Base-by-base conservation (phyloP, 2,888 invertebrate genomes). In the Tethea ocularis region DNA sequence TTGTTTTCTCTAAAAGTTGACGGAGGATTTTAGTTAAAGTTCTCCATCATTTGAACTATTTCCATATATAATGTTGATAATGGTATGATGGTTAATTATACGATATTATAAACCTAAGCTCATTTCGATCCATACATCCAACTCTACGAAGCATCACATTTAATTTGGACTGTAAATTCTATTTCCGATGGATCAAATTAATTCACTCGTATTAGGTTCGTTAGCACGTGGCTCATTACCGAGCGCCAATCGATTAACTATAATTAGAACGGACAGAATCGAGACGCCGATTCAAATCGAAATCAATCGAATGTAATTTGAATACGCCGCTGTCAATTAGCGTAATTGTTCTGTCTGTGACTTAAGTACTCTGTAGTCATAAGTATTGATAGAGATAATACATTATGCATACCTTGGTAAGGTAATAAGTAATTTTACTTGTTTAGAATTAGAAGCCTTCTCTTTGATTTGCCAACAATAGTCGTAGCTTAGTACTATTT, bases 181-280 rank as follows among this genome's bases (percentile, higher is more conserved):
- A 46, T 46, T 46, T 46, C 20, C 20, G 20, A 46, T 10, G 46
- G 46, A 46, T 46, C 10, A 46, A 46, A 20, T 46, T 20, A 20
- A 46, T 46, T 46, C 46, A 46, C 17, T 46, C 46, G 46, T 46
- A 46, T 46, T 46, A 46, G 46, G 46, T 46, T 54, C 54, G 54
- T 33, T 24, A 33, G 33, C 54, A 54, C 33, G 33, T 54, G 33
- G 54, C 33, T 17, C 54, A 54, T 54, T 54, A 54, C 33, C 20
- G 15, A 36, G 33, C 29, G 54, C 54, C 17, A 6, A 54, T 33
- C 54, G 33, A 54, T 54, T 54, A 54, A 26, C 54, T 54, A 54
- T 33, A 54, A 54, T 54, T 54, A 54, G 33, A 54, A 33, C 54
- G 33, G 36, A 33, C 54, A 24, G 54, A 54, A 54, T 54, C 22